These are phyloP conservation scores for Hydrotaea cyrtoneurina DNA, from an alignment of 2,888 invertebrate genomes.

Conservation along the genomic window DNA sequence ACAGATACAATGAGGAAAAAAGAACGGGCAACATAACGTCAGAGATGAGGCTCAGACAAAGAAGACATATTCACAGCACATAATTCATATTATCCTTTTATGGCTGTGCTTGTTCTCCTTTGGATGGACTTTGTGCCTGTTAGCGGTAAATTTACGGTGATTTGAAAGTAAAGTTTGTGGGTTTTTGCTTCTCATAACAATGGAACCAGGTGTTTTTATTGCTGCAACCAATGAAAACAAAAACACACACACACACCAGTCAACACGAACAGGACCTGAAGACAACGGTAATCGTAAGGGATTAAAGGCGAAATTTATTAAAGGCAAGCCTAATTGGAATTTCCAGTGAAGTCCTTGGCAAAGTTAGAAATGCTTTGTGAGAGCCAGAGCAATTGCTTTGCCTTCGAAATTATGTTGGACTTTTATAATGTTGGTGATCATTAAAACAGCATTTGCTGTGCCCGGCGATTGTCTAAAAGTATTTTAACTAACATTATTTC, in stretches of 20 bases:
- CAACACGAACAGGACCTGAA: not conserved
- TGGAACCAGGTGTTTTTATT: constrained; percentile 24
- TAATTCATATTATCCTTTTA: constrained; percentile 61
- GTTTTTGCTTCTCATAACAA: not conserved
- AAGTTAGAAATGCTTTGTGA: constrained; percentile 21
- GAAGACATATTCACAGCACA: constrained; percentile 56
- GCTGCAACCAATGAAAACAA: not conserved
- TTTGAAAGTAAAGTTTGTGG: constrained; percentile 57
- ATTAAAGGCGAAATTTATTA: not conserved
- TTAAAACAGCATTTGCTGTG: constrained; percentile 39
- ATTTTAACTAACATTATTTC: constrained; percentile 44
- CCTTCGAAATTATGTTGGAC: constrained; percentile 18
- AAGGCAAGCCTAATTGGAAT: not conserved
- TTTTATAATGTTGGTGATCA: constrained; percentile 21
- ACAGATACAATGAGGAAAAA: constrained; percentile 6
- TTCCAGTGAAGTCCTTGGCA: not conserved
- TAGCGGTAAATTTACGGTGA: constrained; percentile 67
- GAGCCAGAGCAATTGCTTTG: constrained; percentile 10
- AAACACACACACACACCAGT: too few species aligned
- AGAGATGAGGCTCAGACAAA: constrained; percentile 16
- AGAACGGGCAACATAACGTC: not conserved
- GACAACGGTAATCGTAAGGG: constrained; percentile 7
- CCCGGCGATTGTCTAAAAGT: not conserved
- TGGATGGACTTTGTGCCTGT: constrained; percentile 52
- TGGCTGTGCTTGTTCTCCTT: not conserved